Conservation (phyloP, 1,140 invertebrate species). For the Listronotus oregonensis region DNA sequence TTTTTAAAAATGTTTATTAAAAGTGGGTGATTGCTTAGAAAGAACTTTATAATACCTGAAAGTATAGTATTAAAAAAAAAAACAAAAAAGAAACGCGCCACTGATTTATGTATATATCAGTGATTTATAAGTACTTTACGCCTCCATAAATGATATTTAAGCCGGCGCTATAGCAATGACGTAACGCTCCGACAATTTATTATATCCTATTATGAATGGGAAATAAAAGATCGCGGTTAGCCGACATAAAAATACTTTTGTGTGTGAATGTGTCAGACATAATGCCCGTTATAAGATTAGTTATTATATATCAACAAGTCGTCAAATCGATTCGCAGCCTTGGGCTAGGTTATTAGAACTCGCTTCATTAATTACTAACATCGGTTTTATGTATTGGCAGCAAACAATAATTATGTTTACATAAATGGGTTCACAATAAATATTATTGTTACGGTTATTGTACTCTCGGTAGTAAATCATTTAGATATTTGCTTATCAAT, state of each 20-base stretch:
- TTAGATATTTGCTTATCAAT: too few species aligned
- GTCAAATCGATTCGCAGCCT: slow-evolving; percentile 6
- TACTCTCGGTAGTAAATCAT: too few species aligned
- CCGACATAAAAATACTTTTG: slow-evolving; percentile 27
- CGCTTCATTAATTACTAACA: slow-evolving; percentile 15
- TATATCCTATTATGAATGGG: slow-evolving; percentile 27
- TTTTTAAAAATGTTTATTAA: too few species aligned
- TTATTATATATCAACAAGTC: slow-evolving; percentile 9
- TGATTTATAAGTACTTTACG: slow-evolving; percentile 20
- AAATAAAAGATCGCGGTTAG: slow-evolving; percentile 25
- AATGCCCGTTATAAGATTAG: slow-evolving; percentile 7
- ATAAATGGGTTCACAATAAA: too few species aligned
- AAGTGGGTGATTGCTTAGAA: too few species aligned
- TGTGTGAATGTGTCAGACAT: slow-evolving; percentile 18
- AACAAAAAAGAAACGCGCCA: neutral
- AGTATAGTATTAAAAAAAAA: too few species aligned
- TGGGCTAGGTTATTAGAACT: slow-evolving; percentile 27
- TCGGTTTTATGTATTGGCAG: slow-evolving; percentile 17
- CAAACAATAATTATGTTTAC: neutral
- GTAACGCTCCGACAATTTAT: slow-evolving; percentile 26
- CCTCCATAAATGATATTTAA: slow-evolving; percentile 27
- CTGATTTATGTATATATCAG: slow-evolving; percentile 7
- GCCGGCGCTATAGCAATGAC: slow-evolving; percentile 19
- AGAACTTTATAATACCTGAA: too few species aligned
- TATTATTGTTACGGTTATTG: too few species aligned